phyloP scores from a whole-genome alignment of 1,140 invertebrate genomes.

The Eulimnadia texana region DNA sequence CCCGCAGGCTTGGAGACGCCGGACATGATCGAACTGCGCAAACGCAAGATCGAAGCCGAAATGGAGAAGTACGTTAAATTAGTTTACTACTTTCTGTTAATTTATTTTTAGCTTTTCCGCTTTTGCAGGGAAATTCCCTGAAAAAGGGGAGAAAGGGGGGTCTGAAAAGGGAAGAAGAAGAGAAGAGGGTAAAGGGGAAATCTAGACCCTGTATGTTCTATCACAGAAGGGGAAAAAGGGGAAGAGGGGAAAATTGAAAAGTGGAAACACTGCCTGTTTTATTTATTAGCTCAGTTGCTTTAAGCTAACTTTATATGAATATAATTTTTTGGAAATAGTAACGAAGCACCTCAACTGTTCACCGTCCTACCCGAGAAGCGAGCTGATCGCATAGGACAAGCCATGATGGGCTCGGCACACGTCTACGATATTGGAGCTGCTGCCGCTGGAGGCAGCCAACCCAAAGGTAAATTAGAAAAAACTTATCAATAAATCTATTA shows the following conservation, averaged over 20 bases:
- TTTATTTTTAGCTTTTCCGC: conserved; percentile 3
- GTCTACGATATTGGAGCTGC: conserved; percentile 76
- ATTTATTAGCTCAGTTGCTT: too few species aligned
- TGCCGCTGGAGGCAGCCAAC: conserved; percentile 13
- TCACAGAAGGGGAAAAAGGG: too few species aligned
- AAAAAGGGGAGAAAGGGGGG: too few species aligned
- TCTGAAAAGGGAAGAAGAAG: too few species aligned
- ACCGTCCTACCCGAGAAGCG: conserved; percentile 90
- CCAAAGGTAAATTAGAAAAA: conserved; percentile 4
- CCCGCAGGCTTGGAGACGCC: conserved; percentile 94
- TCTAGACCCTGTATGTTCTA: too few species aligned
- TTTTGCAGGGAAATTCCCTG: too few species aligned
- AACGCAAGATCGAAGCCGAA: conserved; percentile 91
- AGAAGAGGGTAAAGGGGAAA: too few species aligned
- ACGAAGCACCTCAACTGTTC: conserved; percentile 78
- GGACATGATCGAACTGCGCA: conserved; percentile 92
- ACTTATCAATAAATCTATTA: too few species aligned
- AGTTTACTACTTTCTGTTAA: neutral
- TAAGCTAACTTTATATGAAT: neutral
- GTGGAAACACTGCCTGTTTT: too few species aligned
- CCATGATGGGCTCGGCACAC: conserved; percentile 94
- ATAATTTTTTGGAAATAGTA: conserved; percentile 33
- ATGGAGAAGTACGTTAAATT: conserved; percentile 67
- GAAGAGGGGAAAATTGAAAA: too few species aligned
- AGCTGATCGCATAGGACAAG: conserved; percentile 64